Conservation (phyloP, 2,888 invertebrate species). For the Coelogynopora nodosa region DNA sequence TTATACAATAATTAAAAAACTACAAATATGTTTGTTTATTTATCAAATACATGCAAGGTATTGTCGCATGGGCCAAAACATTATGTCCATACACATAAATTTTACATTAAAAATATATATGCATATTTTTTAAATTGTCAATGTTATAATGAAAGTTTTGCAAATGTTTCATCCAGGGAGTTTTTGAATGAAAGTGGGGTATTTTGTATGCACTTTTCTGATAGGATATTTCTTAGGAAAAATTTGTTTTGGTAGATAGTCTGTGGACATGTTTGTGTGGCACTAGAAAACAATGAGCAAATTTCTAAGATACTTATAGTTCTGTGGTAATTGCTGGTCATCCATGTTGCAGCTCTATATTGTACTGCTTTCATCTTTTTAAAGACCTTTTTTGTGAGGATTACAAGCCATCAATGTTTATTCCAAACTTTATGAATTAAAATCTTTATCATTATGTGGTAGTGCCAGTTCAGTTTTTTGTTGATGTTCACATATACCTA, state of each 20-base stretch:
- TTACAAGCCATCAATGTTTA: background rate
- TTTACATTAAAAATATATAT: too few species aligned
- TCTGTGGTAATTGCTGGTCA: background rate
- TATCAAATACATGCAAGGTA: too few species aligned
- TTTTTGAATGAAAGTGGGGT: background rate
- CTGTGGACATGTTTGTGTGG: background rate
- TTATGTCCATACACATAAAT: too few species aligned
- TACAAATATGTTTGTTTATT: too few species aligned
- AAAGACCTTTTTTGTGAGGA: background rate
- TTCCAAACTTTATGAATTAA: background rate
- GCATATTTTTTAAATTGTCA: too few species aligned
- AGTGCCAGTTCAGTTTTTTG: background rate
- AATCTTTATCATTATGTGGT: background rate
- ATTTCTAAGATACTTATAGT: background rate
- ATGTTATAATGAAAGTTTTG: too few species aligned
- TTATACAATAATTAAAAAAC: too few species aligned
- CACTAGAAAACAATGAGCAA: background rate
- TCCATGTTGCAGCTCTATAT: background rate
- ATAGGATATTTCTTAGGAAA: background rate
- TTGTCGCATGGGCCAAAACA: too few species aligned
- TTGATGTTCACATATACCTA: slow-evolving; percentile 1
- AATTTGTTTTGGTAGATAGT: background rate
- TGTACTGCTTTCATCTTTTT: background rate
- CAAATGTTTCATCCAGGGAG: too few species aligned
- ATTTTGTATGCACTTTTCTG: background rate